Conservation (phyloP, 2,888 invertebrate species). For the Hypomecis atomaria region DNA sequence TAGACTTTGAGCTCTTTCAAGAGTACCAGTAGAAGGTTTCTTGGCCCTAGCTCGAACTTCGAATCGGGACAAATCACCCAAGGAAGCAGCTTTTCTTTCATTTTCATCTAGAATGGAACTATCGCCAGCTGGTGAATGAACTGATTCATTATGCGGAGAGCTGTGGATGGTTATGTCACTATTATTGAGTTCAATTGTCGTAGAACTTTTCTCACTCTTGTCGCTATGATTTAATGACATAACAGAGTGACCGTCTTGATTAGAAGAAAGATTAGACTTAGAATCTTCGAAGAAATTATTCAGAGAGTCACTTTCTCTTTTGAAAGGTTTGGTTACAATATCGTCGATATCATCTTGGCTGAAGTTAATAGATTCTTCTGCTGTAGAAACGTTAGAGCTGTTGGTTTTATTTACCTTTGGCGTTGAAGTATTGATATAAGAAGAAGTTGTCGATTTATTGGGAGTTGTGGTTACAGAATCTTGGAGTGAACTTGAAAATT, state of each 20-base stretch:
- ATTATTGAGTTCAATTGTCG: slow-evolving; percentile 89
- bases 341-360: slow-evolving; percentile 83
- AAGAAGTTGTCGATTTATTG: slow-evolving; percentile 55
- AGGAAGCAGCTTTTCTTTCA: slow-evolving; percentile 90
- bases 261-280: slow-evolving; percentile 79
- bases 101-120: slow-evolving; percentile 83
- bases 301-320: slow-evolving; percentile 76
- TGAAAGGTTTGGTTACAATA: slow-evolving; percentile 79
- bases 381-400: slow-evolving; percentile 56
- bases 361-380: slow-evolving; percentile 77
- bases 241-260: slow-evolving; percentile 74
- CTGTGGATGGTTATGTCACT: slow-evolving; percentile 91
- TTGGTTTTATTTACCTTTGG: slow-evolving; percentile 77
- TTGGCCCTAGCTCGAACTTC: slow-evolving; percentile 73
- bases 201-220: slow-evolving; percentile 82
- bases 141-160: slow-evolving; percentile 84
- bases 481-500: slow-evolving; percentile 70
- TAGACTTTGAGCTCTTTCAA: slow-evolving; percentile 92
- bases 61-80: slow-evolving; percentile 91
- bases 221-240: slow-evolving; percentile 78
- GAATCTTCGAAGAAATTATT: slow-evolving; percentile 79
- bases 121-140: slow-evolving; percentile 73
- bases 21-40: slow-evolving; percentile 82
- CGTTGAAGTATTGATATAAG: slow-evolving; percentile 77
- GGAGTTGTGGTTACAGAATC: slow-evolving; percentile 53